Evolutionary conservation across 2,797 vertebrate genomes (phyloP).

Genomic region (Sebastes alutus): DNA sequence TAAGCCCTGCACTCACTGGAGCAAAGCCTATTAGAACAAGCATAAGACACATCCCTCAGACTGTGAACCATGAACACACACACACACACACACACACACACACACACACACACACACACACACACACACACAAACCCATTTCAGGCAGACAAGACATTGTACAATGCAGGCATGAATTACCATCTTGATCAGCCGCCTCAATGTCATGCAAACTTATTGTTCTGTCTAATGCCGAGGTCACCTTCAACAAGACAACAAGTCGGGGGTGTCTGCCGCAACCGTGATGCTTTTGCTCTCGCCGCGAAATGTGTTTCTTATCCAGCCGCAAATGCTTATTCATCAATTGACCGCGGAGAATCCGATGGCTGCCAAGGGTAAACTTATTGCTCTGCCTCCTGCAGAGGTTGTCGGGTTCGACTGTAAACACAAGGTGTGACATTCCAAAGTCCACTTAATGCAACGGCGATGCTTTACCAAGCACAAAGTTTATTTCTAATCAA

Average conservation of each 20-base stretch:
- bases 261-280: conserved; percentile 24
- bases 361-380: conserved; percentile 41
- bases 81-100: conserved; percentile 6
- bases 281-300: conserved; percentile 39
- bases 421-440: conserved; percentile 34
- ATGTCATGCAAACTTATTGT: conserved; percentile 63
- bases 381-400: conserved; percentile 30
- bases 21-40: conserved; percentile 78
- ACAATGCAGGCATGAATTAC: conserved; percentile 67
- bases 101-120: too few relatives aligned
- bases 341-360: conserved; percentile 23
- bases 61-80: conserved; percentile 50
- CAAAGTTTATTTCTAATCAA: conserved; percentile 53
- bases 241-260: conserved; percentile 59
- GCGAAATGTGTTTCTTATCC: conserved; percentile 42
- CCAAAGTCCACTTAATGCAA: conserved; percentile 51
- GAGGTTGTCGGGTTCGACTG: conserved; percentile 21
- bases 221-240: conserved; percentile 67
- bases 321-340: conserved; percentile 42
- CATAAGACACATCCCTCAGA: conserved; percentile 61
- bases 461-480: conserved; percentile 30
- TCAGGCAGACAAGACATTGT: conserved; percentile 42
- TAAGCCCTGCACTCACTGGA: conserved; percentile 72
- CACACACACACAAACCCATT: background rate
- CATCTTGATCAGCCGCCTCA: conserved; percentile 62